Percentiles rank a stretch among this genome's conserved stretches.
Evolutionary conservation across 2,797 vertebrate genomes (phyloP).

Genomic region (Carapus acus): DNA sequence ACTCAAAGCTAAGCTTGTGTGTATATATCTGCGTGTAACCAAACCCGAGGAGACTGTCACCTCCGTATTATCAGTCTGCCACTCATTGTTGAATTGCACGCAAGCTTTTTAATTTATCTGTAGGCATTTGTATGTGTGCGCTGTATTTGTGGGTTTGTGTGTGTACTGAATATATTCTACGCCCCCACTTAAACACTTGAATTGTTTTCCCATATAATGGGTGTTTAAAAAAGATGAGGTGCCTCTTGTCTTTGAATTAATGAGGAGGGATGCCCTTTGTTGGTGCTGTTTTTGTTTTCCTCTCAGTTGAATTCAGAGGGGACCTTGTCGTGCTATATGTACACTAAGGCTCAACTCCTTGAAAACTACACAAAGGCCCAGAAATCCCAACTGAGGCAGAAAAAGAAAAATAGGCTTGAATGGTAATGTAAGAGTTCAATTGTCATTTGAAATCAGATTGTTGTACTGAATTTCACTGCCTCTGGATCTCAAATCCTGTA

Average conservation of each 20-base stretch:
- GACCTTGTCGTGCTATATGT: slow-evolving; percentile 24
- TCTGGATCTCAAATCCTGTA: slow-evolving; percentile 52
- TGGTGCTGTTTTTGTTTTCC: slow-evolving; percentile 38
- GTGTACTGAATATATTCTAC: slow-evolving; percentile 14
- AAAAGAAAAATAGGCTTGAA: slow-evolving; percentile 24
- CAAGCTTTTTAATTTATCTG: slow-evolving; percentile 1
- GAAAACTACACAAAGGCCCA: too few relatives aligned
- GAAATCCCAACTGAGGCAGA: too few relatives aligned
- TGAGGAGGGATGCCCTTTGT: slow-evolving; percentile 9
- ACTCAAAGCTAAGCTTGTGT: slow-evolving; percentile 28
- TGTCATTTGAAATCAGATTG: slow-evolving; percentile 41
- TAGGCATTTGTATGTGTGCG: slow-evolving; percentile 13
- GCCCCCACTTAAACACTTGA: slow-evolving; percentile 9
- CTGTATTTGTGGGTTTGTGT: slow-evolving; percentile 6
- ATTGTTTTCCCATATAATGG: slow-evolving; percentile 13
- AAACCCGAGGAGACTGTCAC: slow-evolving; percentile 44
- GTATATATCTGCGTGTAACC: slow-evolving; percentile 15
- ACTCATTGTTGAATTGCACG: slow-evolving; percentile 43
- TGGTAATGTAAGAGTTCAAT: slow-evolving; percentile 38
- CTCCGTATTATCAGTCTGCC: slow-evolving; percentile 48
- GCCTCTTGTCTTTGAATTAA: slow-evolving; percentile 29
- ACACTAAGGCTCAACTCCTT: slow-evolving; percentile 33
- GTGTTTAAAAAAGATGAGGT: slow-evolving; percentile 28
- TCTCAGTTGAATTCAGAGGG: slow-evolving; percentile 39
- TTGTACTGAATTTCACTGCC: slow-evolving; percentile 35